Base-by-base conservation (phyloP, 2,113 vertebrate genomes). In the Paracanthobrama guichenoti region DNA sequence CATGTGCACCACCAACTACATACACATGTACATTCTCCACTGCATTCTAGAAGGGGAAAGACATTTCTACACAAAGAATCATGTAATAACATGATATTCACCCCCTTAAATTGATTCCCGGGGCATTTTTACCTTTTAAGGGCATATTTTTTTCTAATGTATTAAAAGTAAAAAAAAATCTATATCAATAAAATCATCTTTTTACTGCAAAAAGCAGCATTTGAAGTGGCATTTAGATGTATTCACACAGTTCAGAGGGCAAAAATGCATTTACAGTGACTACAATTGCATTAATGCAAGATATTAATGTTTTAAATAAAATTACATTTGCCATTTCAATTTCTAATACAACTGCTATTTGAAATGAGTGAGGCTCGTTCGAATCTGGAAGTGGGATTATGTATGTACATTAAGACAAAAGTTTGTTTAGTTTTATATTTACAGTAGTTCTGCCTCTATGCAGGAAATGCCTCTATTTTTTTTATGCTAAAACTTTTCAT, bases 351-450 rank as follows among this genome's bases (percentile, higher is more conserved):
- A 44, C 77, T 16, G 13, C 42, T 72, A n/a, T 77, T 72, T 46
- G 77, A 44, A 64, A 79, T 64, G 16, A 62, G 57, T 60, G 26
- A 3, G 10, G 42, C 78, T 50, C 39, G 48, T 85, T 85, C 74
- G 67, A 75, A 31, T 62, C 16, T 42, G 72, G 59, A 75, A 73
- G 59, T 14, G n/a, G 55, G 50, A 76, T 62, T 26, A 62, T 82
- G 79, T 55, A 79, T 57, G 39, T 73, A 81, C 55, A 35, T 73
- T 75, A 76, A 81, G 83, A 79, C n/a, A n/a, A 84, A 31, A 72
- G 46, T 85, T 80, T 62, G 35, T 62, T 85, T 50, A 80, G 78
- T 80, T 73, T 76, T 82, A 80, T 48, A 83, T 86, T 85, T 81
- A 83, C 60, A n/a, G n/a, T n/a, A 87, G 31, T 64, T 76, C 44